Evolutionary conservation across 2,113 vertebrate genomes (phyloP).

Genomic region (Gadus macrocephalus): DNA sequence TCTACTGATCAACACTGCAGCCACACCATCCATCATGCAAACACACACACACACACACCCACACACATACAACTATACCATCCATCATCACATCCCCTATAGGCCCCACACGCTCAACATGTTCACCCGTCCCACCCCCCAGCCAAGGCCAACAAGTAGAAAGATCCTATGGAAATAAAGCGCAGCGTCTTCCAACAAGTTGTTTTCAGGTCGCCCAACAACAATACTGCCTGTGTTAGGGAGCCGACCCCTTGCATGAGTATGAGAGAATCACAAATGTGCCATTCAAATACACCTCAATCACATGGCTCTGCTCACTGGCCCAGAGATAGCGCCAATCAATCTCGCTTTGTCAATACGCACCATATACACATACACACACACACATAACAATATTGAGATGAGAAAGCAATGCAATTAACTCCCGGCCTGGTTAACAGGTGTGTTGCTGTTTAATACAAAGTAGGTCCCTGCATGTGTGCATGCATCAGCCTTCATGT

Average conservation of each 20-base stretch:
- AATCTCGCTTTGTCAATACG: constrained; percentile 49
- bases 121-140: constrained; percentile 19
- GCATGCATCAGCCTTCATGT: constrained; percentile 17
- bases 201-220: constrained; percentile 16
- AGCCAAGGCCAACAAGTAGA: constrained; percentile 31
- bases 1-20: constrained; percentile 55
- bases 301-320: constrained; percentile 56
- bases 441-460: constrained; percentile 66
- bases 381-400: constrained; percentile 17
- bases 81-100: constrained; percentile 37
- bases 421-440: constrained; percentile 62
- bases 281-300: constrained; percentile 48
- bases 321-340: constrained; percentile 51
- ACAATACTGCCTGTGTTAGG: constrained; percentile 44
- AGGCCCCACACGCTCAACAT: constrained; percentile 26
- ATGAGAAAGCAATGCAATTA: constrained; percentile 64
- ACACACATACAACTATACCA: constrained; percentile 14
- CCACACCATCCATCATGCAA: constrained; percentile 51
- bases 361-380: constrained; percentile 1
- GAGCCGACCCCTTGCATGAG: constrained; percentile 22
- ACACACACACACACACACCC: constrained; percentile 15
- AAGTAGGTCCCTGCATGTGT: constrained; percentile 18
- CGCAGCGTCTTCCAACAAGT: constrained; percentile 29
- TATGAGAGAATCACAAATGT: constrained; percentile 47
- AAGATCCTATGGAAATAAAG: constrained; percentile 40